Evolutionary conservation across 2,888 invertebrate species (phyloP), one percentile per base, ranked within the genome.

Genomic region (Gastrophysa polygoni): DNA sequence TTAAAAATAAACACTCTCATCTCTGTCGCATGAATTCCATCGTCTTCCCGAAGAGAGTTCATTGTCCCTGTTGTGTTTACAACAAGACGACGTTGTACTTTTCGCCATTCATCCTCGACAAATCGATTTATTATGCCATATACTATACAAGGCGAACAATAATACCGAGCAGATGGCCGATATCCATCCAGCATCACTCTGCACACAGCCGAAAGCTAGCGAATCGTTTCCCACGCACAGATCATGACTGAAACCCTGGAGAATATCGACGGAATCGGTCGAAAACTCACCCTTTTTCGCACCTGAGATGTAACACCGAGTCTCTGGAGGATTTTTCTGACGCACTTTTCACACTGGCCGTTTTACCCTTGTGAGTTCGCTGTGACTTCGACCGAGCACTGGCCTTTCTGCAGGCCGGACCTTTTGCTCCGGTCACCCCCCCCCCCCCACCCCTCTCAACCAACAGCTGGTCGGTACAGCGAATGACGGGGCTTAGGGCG

Each of bases 361-460:
- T n/a, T n/a, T n/a, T n/a, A n/a, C n/a, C n/a, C n/a, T n/a, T n/a
- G 60, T 70, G 72, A 68, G 70, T 63, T 65, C 71, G 67, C 68
- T 65, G 71, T 71, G 38, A 1, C 14, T n/a, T 62, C 67, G 66
- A 68, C 67, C 66, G 66, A 68, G 64, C 66, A 73, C 72, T 73
- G 72, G 66, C 69, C 68, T 64, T 63, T 69, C 70, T 63, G 34
- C 68, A 63, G 64, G 65, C 59, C 61, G 57, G 60, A n/a, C n/a
- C n/a, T n/a, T 62, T 63, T 64, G 64, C 66, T 47, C 67, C 66
- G 70, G 71, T 68, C 75, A 75, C 76, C 76, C 75, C 75, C 74
- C 75, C 75, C 70, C n/a, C n/a, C n/a, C n/a, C n/a, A n/a, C n/a
- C n/a, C n/a, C n/a, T n/a, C n/a, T n/a, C n/a, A n/a, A n/a, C n/a